Conservation (phyloP, 2,888 invertebrate genomes). For the Amphimallon solstitiale region DNA sequence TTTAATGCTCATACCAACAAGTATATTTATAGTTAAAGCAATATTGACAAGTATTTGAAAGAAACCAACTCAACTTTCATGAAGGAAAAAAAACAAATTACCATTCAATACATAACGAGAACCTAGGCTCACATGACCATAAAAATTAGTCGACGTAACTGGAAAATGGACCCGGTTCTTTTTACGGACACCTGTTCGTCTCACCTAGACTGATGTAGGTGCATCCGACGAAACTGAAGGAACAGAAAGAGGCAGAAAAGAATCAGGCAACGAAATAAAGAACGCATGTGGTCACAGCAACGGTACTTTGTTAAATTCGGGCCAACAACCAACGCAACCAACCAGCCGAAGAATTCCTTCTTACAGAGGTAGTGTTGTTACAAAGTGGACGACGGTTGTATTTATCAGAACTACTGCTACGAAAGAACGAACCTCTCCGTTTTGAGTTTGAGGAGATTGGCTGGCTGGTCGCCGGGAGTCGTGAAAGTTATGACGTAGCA, state of each 20-base stretch:
- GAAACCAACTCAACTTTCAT: no score
- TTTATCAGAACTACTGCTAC: no score
- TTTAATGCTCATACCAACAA: no score
- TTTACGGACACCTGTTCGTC: neutral
- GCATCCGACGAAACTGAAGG: neutral
- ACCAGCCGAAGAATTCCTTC: constrained; percentile 24
- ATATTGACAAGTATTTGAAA: no score
- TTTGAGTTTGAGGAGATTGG: constrained; percentile 27
- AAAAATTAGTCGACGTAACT: no score
- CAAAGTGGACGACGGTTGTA: neutral
- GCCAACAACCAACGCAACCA: constrained; percentile 48
- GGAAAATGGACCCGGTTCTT: no score
- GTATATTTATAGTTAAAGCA: no score
- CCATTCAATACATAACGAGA: no score
- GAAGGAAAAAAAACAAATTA: no score
- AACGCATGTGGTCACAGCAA: constrained; percentile 43
- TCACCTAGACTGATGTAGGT: neutral
- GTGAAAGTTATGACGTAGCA: constrained; percentile 50
- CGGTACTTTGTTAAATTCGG: constrained; percentile 48
- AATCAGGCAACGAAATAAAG: constrained; percentile 13
- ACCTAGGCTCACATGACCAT: no score
- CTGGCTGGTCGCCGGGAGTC: constrained; percentile 45
- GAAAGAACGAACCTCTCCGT: no score
- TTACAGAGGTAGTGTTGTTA: constrained; percentile 39
- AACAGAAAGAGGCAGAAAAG: neutral